A percentile compares a stretch with the other conserved stretches of the same genome.
phyloP scores from a whole-genome alignment of 2,113 vertebrate species.

The Pseudolaguvia tuberculata region DNA sequence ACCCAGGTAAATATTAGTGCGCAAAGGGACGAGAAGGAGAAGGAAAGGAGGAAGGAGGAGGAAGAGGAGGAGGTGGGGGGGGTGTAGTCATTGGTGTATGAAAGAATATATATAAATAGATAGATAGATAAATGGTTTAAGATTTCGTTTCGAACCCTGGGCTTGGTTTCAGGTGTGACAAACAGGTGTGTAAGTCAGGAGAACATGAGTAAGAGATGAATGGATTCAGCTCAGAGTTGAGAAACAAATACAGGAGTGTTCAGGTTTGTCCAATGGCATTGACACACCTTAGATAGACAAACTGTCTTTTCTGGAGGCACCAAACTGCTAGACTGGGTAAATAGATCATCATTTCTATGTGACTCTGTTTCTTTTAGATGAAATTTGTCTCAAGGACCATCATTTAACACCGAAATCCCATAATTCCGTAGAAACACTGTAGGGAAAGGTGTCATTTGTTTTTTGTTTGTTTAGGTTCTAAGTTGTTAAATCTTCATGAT shows the following conservation, averaged over 20 bases:
- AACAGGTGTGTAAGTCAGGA: not conserved
- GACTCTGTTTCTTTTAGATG: no score
- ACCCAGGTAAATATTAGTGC: not conserved
- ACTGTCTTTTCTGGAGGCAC: not conserved
- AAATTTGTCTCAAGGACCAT: no score
- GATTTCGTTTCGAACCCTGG: no score
- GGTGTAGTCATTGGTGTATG: no score
- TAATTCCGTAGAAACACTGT: not conserved
- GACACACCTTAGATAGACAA: not conserved
- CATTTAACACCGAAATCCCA: not conserved
- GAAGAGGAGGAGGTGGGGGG: no score
- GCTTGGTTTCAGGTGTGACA: not conserved
- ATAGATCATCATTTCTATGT: not conserved
- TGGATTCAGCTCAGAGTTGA: not conserved
- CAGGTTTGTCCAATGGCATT: not conserved
- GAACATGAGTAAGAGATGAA: not conserved
- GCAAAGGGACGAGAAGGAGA: no score
- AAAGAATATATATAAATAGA: no score
- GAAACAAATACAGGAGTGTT: slow-evolving; percentile 1
- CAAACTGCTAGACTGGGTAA: not conserved
- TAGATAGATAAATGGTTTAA: no score
- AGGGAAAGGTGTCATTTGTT: not conserved
- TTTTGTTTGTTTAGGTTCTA: not conserved
- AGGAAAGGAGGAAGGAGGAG: not conserved
- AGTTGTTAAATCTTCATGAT: not conserved